Evolutionary conservation across 1,140 invertebrate species (phyloP), one percentile per base, ranked within the genome.

Genomic region (Bacillus rossius): DNA sequence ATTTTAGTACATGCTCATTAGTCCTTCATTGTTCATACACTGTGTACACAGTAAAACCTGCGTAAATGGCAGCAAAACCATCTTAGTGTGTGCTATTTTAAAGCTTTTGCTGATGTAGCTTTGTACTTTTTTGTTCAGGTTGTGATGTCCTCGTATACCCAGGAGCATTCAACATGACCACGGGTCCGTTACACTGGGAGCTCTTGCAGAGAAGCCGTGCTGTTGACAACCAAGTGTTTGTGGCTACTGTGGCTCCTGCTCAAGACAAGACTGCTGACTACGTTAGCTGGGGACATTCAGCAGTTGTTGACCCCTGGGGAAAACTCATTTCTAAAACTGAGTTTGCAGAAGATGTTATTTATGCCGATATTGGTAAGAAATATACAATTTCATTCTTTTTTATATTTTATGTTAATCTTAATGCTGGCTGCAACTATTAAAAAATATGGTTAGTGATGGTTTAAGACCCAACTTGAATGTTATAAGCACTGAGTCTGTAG

Each of bases 111-210:
- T 60, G 8, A 13, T 60, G 29, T 17, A 47, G 43, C n/a, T 4
- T 55, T 40, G 17, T 52, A 17, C 17, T n/a, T 38, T 5, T 17
- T 48, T 38, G 45, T 63, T 61, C 64, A 88, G 91, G 90, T 2
- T 95, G 92, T 67, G 82, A 91, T 52, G 74, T 95, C 65, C 71
- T 96, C 14, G 75, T 97, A 8, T 96, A 94, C 74, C 94, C 94
- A n/a, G 92, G 86, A 43, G 94, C 94, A 13, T 98, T 97, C 70
- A 97, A 96, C 74, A 91, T 94, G 87, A 96, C 91, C 10, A 97
- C 94, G 1, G 95, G 95, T 0, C 93, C 93, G 1, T 73, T 89
- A 10, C 94, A 97, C 71, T 98, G 94, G 94, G 89, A 94, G 66
- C 73, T 96, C 2, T 74, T 98, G 3, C 82, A 85, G 60, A 79